A percentile compares a stretch with the other conserved stretches of the same genome.
phyloP scores from a whole-genome alignment of 2,113 vertebrate species.

The Australoheros scitulus region DNA sequence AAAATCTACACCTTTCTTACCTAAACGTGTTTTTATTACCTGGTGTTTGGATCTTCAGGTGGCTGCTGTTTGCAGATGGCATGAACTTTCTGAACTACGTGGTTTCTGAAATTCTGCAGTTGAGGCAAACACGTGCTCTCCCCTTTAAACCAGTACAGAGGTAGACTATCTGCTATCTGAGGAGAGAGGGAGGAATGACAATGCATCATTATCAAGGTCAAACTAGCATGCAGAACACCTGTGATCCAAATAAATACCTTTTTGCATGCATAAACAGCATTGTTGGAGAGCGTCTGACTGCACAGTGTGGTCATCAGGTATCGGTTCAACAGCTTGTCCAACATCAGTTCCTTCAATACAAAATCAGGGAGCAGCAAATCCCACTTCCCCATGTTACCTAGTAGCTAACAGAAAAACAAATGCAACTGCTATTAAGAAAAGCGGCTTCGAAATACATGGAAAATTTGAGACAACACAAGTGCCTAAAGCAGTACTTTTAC shows the following conservation, averaged over 20 bases:
- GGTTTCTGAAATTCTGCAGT: conserved; percentile 84
- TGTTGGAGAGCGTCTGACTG: conserved; percentile 70
- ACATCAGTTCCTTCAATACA: conserved; percentile 82
- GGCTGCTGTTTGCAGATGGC: conserved; percentile 74
- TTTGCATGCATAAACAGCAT: conserved; percentile 77
- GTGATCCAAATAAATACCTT: conserved; percentile 77
- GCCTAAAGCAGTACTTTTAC: conserved; percentile 83
- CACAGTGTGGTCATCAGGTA: conserved; percentile 87
- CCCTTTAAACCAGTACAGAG: conserved; percentile 84
- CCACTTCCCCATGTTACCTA: conserved; percentile 87
- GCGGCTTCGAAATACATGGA: neutral
- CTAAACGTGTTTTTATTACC: conserved; percentile 44
- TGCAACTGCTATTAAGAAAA: neutral
- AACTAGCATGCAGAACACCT: neutral
- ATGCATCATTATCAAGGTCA: neutral
- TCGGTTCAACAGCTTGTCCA: conserved; percentile 89
- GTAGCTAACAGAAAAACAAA: conserved; percentile 77
- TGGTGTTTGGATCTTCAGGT: conserved; percentile 54
- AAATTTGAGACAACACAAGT: neutral
- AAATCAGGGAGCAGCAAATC: conserved; percentile 84
- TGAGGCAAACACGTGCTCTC: conserved; percentile 79
- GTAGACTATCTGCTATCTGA: conserved; percentile 84
- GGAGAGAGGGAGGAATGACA: neutral
- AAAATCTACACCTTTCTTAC: neutral
- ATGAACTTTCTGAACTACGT: conserved; percentile 81